Base-by-base conservation (phyloP, 2,113 vertebrate species). In the Coreoperca whiteheadi region DNA sequence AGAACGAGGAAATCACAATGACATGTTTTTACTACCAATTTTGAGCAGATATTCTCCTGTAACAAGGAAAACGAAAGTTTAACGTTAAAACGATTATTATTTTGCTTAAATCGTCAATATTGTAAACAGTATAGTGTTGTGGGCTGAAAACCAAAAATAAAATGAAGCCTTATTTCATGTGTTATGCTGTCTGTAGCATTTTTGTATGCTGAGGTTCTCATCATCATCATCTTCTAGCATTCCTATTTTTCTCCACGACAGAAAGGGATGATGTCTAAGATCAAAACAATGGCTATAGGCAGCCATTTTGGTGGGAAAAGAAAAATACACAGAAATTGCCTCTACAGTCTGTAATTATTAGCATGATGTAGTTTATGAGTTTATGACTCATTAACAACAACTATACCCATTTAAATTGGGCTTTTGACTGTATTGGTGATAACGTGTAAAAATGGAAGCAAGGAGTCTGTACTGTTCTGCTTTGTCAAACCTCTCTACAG, bases 21-120 rank as follows among this genome's bases (percentile, higher is more conserved):
- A 32, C 56, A 74, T 66, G 56, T 71, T 84, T 73, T 73, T 61
- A 57, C 37, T 51, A 69, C 54, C 18, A 60, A 32, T 79, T 82
- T 32, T 48, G 16, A 64, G 30, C 21, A 34, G 15, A 41, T 21
- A 70, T 39, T 67, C 43, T 7, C 39, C 12, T 16, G 14, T n/a
- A 54, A 61, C 15, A 43, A 43, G 11, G 37, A 77, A 53, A 53
- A 4, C 8, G 14, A 7, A 46, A 34, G 9, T 68, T 72, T 8
- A 53, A 43, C 53, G 61, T 16, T 10, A 76, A 56, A 34, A 41
- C n/a, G n/a, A n/a, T 0, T 4, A 34, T 23, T 50, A 37, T 48
- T 57, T 63, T 39, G 48, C 53, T 37, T 23, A 68, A 25, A 59
- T 68, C 21, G 37, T 23, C 28, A 61, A 7, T 46, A 32, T 12